Evolutionary conservation across 1,140 invertebrate genomes (phyloP), one percentile per base, ranked within the genome.

Genomic region (Drosophila setifemur): DNA sequence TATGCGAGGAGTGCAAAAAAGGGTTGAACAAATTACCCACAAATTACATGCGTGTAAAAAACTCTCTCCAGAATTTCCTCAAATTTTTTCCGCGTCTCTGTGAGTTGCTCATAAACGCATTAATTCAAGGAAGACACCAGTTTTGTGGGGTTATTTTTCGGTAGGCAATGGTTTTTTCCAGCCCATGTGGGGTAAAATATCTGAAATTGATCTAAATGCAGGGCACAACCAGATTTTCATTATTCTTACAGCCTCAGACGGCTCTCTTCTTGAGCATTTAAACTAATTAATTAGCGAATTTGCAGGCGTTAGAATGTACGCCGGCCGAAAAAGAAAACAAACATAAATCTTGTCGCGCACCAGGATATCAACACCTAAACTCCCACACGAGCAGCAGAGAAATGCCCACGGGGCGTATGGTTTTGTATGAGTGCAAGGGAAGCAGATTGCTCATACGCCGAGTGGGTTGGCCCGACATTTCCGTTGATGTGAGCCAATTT

Each of bases 201-300:
- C 53, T 61, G 18, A 61, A 45, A 68, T 16, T 31, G 35, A 70
- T 58, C 29, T 58, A 49, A 29, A 63, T 26, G 14, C 52, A 9
- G 4, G 2, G 9, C 26, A 25, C 12, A 64, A 29, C 57, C 49
- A 25, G 31, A 63, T 47, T 64, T 63, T 43, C 29, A 23, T 40
- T 39, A 64, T 64, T 64, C 48, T 19, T 61, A 48, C 19, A 28
- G 35, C 58, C 33, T 28, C 6, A n/a, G 31, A 14, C 18, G 9
- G 33, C 11, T 7, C 6, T 18, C 25, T 48, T 28, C 35, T 44
- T 31, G 25, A 49, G 55, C 44, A 61, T 78, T 83, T 85, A 78
- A 82, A 75, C 81, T 67, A 85, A 85, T 85, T 85, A 85, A 85
- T 85, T 85, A 85, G 66, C 60, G 53, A 79, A 86, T 86, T 85